Evolutionary conservation across 2,113 vertebrate genomes (phyloP).

Genomic region (Bungarus multicinctus): DNA sequence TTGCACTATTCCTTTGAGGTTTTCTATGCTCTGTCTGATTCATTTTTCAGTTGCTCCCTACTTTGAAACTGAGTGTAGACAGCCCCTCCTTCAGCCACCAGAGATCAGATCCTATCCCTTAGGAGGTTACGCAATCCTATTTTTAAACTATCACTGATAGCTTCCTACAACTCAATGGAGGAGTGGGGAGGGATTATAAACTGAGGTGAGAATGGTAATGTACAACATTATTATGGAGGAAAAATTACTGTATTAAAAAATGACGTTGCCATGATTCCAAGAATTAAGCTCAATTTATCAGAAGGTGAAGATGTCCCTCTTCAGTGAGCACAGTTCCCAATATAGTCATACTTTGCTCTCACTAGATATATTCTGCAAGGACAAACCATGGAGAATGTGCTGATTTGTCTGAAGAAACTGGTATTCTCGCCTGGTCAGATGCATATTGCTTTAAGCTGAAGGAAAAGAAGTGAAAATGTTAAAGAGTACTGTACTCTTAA

Average conservation of each 20-base stretch:
- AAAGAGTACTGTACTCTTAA: not conserved
- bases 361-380: not conserved
- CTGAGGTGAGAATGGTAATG: not conserved
- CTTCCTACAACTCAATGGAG: not conserved
- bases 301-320: not conserved
- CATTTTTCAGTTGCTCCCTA: not conserved
- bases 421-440: not conserved
- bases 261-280: not conserved
- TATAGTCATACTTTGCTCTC: not conserved
- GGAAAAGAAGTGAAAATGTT: not conserved
- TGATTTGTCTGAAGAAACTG: not conserved
- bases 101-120: not conserved
- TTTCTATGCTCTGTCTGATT: not conserved
- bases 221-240: not conserved
- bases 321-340: not conserved
- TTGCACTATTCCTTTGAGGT: not conserved
- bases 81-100: not conserved
- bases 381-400: not conserved
- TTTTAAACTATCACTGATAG: not conserved
- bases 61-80: not conserved
- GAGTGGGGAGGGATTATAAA: not conserved
- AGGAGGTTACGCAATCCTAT: not conserved
- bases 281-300: not conserved
- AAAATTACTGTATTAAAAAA: not conserved
- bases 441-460: not conserved